Base-by-base conservation (phyloP, 2,113 vertebrate genomes). In the Cebidichthys violaceus region DNA sequence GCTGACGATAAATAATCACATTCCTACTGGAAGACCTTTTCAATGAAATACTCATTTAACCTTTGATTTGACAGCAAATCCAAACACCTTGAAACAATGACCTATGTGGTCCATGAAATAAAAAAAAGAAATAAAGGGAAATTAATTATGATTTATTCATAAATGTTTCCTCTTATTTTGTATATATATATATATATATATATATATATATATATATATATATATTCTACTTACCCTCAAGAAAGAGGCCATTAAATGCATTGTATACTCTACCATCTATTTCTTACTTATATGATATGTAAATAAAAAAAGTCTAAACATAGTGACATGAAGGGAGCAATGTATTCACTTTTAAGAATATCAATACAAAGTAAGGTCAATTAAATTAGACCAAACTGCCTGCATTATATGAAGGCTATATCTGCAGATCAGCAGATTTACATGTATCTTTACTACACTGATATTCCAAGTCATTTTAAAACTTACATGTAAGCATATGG, bases 21-120 rank as follows among this genome's bases (percentile, higher is more conserved):
- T 43, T 41, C 17, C 31, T 31, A 43, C 1, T 37, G 39, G 14
- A 2, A 50, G 60, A 37, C 22, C 7, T 57, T 31, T 43, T 59
- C 9, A 35, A 50, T 52, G 1, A 66, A 73, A 74, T 45, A 66
- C 31, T 80, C 3, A 70, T 66, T 77, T 55, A 57, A 64, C 67
- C 52, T 82, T 82, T 79, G n/a, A 70, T 66, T 72, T 84, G 68
- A 75, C 29, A 55, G 24, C 0, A 66, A 60, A 59, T 52, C 52
- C 41, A 86, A 88, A 78, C 64, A 84, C 37, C 41, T 82, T 61
- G 45, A 50, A 74, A 82, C 11, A 39, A 24, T 73, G 66, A 77
- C 68, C 24, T 74, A 52, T 52, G 22, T 57, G 0, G 20, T 24
- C 14, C 29, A 17, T 62, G 18, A 77, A 68, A 70, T 13, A 0